A percentile compares a stretch with the other conserved stretches of the same genome.
Conservation (phyloP, 2,888 invertebrate genomes). For the Punctoribates punctum region DNA sequence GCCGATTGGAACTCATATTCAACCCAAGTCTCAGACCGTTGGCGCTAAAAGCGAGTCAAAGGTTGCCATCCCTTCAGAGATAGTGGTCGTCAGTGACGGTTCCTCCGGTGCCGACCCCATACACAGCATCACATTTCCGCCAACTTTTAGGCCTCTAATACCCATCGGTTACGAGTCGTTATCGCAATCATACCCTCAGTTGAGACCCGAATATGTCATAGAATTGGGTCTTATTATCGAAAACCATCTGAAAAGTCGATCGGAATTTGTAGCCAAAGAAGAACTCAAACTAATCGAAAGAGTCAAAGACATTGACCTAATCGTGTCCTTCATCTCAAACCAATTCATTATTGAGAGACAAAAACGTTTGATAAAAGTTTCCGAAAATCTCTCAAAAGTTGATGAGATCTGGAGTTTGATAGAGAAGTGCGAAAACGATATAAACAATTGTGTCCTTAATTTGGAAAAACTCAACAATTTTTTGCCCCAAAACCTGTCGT, state of each 20-base stretch:
- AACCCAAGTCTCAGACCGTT: background rate
- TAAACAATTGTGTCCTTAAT: constrained; percentile 13
- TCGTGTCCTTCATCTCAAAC: background rate
- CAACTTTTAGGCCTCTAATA: constrained; percentile 38
- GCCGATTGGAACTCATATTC: background rate
- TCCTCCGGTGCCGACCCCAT: background rate
- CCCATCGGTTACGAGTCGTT: constrained; percentile 41
- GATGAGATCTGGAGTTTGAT: constrained; percentile 37
- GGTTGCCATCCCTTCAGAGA: constrained; percentile 10
- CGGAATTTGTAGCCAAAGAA: constrained; percentile 37
- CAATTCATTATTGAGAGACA: constrained; percentile 37
- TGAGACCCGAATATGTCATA: constrained; percentile 30
- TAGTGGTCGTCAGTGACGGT: constrained; percentile 9
- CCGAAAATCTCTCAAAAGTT: constrained; percentile 40
- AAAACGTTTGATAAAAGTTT: constrained; percentile 40
- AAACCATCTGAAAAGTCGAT: constrained; percentile 15
- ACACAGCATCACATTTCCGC: background rate
- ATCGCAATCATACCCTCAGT: constrained; percentile 33
- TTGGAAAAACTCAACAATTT: constrained; percentile 19
- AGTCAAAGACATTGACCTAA: constrained; percentile 39
- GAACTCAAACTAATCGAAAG: constrained; percentile 31
- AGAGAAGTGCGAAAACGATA: background rate
- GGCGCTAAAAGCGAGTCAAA: background rate
- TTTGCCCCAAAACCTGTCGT: background rate
- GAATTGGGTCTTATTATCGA: constrained; percentile 42